Conservation (phyloP, 2,113 vertebrate species). For the Spermophilus dauricus region DNA sequence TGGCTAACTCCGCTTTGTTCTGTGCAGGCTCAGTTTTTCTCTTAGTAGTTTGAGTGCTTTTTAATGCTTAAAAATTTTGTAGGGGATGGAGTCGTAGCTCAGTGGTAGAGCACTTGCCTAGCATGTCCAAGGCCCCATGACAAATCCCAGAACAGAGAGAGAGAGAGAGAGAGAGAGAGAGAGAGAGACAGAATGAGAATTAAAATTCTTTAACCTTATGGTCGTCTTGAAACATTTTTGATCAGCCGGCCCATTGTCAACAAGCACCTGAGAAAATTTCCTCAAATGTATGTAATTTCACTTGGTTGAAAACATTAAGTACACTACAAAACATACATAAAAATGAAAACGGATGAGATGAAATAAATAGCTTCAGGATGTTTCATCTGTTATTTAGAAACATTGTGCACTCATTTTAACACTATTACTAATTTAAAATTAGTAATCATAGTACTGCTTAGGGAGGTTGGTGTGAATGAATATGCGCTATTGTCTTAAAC, state of each 20-base stretch:
- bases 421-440: constrained; percentile 30
- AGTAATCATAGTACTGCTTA: not conserved
- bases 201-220: not conserved
- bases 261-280: not conserved
- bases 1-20: not conserved
- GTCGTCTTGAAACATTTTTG: not conserved
- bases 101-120: not conserved
- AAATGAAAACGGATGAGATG: constrained; percentile 25
- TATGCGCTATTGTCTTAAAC: not conserved
- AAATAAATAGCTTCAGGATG: not conserved
- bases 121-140: not conserved
- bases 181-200: no score
- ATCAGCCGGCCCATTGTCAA: not conserved
- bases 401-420: not conserved
- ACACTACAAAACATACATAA: not conserved
- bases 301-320: not conserved
- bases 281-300: not conserved
- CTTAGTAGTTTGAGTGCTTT: not conserved
- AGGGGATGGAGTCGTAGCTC: no score
- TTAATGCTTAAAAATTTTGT: not conserved
- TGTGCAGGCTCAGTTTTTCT: not conserved
- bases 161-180: no score
- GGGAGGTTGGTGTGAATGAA: not conserved
- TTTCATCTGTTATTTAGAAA: not conserved
- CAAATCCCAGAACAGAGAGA: not conserved